phyloP scores from a whole-genome alignment of 2,113 vertebrate species.

The Diglossa brunneiventris region DNA sequence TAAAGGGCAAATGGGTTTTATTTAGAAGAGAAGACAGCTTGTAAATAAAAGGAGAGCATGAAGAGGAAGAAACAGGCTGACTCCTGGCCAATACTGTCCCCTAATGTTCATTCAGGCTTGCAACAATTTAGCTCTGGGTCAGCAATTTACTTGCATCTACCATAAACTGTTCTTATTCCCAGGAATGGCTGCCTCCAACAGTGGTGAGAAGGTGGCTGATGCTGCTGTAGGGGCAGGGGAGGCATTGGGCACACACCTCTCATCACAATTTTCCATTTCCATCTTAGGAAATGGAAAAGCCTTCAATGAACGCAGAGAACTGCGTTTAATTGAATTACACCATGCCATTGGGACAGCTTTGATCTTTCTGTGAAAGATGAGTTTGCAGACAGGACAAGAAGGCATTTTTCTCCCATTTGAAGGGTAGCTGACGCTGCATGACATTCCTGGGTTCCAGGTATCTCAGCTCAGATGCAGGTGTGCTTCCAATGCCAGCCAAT shows the following conservation, averaged over 20 bases:
- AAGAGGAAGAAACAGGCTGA: neutral
- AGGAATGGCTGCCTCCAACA: neutral
- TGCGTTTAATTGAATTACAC: neutral
- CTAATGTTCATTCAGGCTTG: slow-evolving; percentile 44
- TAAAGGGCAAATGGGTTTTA: neutral
- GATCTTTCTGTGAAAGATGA: neutral
- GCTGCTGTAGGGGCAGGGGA: neutral
- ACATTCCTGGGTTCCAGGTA: neutral
- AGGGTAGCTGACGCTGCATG: neutral
- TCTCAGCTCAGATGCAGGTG: neutral
- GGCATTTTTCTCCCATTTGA: neutral
- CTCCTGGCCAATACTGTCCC: slow-evolving; percentile 44
- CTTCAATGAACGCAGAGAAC: neutral
- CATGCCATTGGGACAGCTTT: neutral
- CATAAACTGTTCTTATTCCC: neutral
- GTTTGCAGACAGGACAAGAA: neutral
- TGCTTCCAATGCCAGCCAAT: neutral
- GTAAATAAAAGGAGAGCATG: neutral
- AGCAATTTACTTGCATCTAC: neutral
- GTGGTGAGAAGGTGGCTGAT: neutral
- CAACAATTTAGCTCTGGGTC: slow-evolving; percentile 19
- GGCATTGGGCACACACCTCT: neutral
- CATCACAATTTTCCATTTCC: neutral
- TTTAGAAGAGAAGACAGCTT: neutral
- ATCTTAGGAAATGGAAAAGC: neutral